phyloP scores from a whole-genome alignment of 2,113 vertebrate genomes.

The Lagopus muta region DNA sequence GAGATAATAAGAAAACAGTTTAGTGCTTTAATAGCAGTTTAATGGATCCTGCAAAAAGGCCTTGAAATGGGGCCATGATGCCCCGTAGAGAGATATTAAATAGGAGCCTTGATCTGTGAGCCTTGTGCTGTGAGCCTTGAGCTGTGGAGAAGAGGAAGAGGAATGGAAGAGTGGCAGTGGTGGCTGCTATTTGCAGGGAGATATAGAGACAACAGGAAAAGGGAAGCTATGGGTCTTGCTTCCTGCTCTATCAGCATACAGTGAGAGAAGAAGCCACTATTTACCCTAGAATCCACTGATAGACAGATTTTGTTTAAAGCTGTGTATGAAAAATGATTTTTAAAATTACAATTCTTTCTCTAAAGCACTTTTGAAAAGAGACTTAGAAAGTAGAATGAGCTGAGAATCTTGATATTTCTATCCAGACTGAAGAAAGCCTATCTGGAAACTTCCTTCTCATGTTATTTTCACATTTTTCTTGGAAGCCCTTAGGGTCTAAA shows the following conservation, averaged over 20 bases:
- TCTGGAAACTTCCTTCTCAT: not conserved
- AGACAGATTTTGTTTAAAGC: not conserved
- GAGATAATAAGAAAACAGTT: not conserved
- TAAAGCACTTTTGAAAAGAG: not conserved
- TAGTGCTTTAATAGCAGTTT: no score
- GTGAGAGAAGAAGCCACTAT: not conserved
- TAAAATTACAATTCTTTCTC: not conserved
- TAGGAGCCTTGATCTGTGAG: not conserved
- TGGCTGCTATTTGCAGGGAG: not conserved
- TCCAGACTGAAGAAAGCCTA: not conserved
- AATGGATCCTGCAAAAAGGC: not conserved
- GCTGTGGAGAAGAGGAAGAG: not conserved
- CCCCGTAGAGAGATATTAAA: not conserved
- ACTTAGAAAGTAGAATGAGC: not conserved
- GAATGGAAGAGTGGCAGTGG: not conserved
- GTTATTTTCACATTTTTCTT: conserved; percentile 32
- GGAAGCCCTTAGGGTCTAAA: conserved; percentile 14
- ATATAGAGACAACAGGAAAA: not conserved
- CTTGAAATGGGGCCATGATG: not conserved
- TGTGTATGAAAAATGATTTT: not conserved
- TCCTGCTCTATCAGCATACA: not conserved
- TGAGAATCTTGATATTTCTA: not conserved
- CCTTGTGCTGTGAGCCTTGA: no score
- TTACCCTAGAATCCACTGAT: not conserved
- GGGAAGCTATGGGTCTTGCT: not conserved